Percentiles rank a stretch among this genome's conserved stretches.
phyloP scores from a whole-genome alignment of 2,113 vertebrate species.

The Holacanthus passer region DNA sequence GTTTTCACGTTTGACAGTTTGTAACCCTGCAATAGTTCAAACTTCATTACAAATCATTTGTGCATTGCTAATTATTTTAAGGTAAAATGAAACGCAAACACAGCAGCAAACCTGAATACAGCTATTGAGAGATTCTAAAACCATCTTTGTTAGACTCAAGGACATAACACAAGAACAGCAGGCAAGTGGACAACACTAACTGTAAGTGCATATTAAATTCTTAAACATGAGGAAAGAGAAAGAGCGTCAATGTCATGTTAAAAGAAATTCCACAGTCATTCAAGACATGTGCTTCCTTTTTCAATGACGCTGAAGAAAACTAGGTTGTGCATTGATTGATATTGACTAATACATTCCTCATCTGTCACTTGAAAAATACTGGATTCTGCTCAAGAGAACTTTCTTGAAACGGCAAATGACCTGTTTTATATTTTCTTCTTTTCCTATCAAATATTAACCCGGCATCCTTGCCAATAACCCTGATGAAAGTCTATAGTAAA shows the following conservation, averaged over 20 bases:
- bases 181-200: neutral
- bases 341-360: slow-evolving; percentile 8
- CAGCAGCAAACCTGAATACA: neutral
- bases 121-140: neutral
- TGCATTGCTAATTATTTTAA: no score
- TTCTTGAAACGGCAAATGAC: slow-evolving; percentile 51
- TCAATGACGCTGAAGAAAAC: neutral
- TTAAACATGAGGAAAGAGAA: neutral
- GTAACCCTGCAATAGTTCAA: no score
- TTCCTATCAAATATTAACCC: slow-evolving; percentile 64
- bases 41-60: no score
- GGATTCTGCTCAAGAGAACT: slow-evolving; percentile 50
- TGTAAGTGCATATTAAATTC: neutral
- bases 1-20: no score
- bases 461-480: slow-evolving; percentile 60
- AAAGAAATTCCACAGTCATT: neutral
- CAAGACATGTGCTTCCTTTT: neutral
- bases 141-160: neutral
- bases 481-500: slow-evolving; percentile 61
- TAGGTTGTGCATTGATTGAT: neutral
- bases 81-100: no score
- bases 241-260: neutral
- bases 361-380: slow-evolving; percentile 44
- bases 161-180: neutral
- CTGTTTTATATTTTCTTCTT: slow-evolving; percentile 35